Percentiles rank a stretch among this genome's conserved stretches.
Evolutionary conservation across 2,888 invertebrate species (phyloP).

Genomic region (Cheilosia variabilis): DNA sequence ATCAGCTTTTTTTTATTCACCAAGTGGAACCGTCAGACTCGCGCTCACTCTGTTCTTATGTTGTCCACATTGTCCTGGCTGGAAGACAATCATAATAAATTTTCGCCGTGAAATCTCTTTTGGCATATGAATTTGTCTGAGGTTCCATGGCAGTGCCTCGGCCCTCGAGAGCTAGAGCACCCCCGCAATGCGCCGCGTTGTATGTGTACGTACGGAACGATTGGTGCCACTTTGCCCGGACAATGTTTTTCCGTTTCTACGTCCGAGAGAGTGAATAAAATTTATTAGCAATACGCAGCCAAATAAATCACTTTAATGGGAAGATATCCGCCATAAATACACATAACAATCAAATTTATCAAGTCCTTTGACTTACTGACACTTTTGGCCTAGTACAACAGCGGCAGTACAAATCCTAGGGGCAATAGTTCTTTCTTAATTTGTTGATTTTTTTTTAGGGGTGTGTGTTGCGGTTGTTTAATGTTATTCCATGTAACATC

Average conservation of each 20-base stretch:
- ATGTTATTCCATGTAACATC: not conserved
- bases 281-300: slow-evolving; percentile 72
- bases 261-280: slow-evolving; percentile 67
- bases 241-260: slow-evolving; percentile 40
- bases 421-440: slow-evolving; percentile 32
- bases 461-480: not conserved
- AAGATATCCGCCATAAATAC: slow-evolving; percentile 74
- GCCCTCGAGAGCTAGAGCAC: not conserved
- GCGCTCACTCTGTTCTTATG: slow-evolving; percentile 26
- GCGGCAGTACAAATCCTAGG: slow-evolving; percentile 13
- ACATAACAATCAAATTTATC: slow-evolving; percentile 76
- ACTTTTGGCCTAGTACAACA: slow-evolving; percentile 42
- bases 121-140: slow-evolving; percentile 75
- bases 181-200: slow-evolving; percentile 4
- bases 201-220: slow-evolving; percentile 20
- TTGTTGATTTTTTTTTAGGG: slow-evolving; percentile 1
- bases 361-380: slow-evolving; percentile 72
- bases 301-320: slow-evolving; percentile 74
- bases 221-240: slow-evolving; percentile 52
- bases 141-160: slow-evolving; percentile 54
- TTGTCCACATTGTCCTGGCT: slow-evolving; percentile 44
- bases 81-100: slow-evolving; percentile 74
- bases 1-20: slow-evolving; percentile 52
- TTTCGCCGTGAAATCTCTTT: slow-evolving; percentile 69
- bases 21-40: slow-evolving; percentile 20